Base-by-base conservation (phyloP, 2,113 vertebrate species). In the Macroglossus sobrinus region DNA sequence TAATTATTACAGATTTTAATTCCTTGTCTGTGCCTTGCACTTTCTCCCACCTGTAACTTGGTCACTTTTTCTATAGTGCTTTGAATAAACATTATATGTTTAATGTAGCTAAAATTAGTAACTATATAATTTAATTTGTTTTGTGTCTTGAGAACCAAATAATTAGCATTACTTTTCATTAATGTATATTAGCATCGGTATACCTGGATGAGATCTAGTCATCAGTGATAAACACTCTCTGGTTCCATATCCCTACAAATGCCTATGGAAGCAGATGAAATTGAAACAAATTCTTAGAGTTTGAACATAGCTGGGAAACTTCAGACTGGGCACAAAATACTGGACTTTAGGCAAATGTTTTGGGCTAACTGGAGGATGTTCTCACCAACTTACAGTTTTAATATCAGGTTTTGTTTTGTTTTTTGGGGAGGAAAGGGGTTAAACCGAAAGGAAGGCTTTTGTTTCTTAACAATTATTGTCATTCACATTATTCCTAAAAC, bases 1-100 rank as follows among this genome's bases (percentile, higher is more conserved):
- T 59, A 63, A 74, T 95, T 90, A 89, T 38, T 90, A 84, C n/a
- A 16, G 18, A 84, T 57, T 88, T 93, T 50, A 89, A 35, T 69
- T 16, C 26, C 75, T 88, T 95, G 33, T 88, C 59, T 80, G 3
- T 63, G 35, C 24, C 28, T 91, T 45, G 22, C 9, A 84, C 13
- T 74, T 93, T 72, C 81, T 93, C 64, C 40, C 35, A 69, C 38
- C 12, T 76, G n/a, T 69, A 63, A 91, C 4, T 68, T 69, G 10
- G 59, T 69, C 38, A 15, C n/a, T 79, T 53, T 43, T 4, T 50
- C 87, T 64, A 53, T 21, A 13, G 18, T 66, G 35, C 35, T 35
- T 82, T 82, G 33, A 43, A 64, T 86, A 80, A 84, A 75, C 3
- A 50, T 45, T 86, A 76, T 87, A 64, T 74, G 43, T 74, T 43